These are phyloP conservation scores for Epizoanthus scotinus DNA, from an alignment of 92 coral and sea anemone species.

Conservation along the genomic window DNA sequence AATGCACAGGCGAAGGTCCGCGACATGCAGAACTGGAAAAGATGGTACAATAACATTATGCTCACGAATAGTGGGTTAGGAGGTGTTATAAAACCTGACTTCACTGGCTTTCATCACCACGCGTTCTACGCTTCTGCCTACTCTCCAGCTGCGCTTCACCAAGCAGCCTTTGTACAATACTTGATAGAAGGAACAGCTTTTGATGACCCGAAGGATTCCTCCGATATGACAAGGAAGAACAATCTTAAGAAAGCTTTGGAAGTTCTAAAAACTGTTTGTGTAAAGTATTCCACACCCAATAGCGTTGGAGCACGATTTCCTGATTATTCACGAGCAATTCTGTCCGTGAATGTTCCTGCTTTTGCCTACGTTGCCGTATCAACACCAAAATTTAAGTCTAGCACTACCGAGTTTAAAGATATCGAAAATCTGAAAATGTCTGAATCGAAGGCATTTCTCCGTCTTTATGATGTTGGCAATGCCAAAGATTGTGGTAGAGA, in stretches of 20 bases:
- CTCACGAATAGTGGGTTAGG: constrained; percentile 71
- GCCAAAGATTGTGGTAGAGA: background rate
- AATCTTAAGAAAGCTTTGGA: constrained; percentile 63
- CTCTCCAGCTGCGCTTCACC: constrained; percentile 63
- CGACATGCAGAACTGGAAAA: constrained; percentile 54
- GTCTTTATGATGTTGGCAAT: constrained; percentile 36
- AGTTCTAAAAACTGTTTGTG: constrained; percentile 53
- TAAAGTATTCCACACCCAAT: constrained; percentile 72
- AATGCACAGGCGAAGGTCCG: constrained; percentile 53
- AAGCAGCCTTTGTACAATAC: constrained; percentile 61
- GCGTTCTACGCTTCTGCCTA: constrained; percentile 57
- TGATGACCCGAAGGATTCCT: constrained; percentile 19
- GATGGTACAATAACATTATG: constrained; percentile 64
- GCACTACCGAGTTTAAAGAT: background rate
- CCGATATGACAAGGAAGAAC: background rate
- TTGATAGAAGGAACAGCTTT: constrained; percentile 62
- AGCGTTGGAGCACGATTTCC: constrained; percentile 62
- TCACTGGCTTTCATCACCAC: constrained; percentile 46
- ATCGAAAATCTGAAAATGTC: background rate
- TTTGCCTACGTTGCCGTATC: constrained; percentile 64
- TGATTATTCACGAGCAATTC: constrained; percentile 32
- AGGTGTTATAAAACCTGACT: constrained; percentile 75
- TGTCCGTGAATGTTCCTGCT: constrained; percentile 49
- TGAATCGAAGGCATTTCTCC: constrained; percentile 48
- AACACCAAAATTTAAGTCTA: constrained; percentile 8